A percentile compares a stretch with the other conserved stretches of the same genome.
These are phyloP conservation scores for Hypercompe scribonia DNA, from an alignment of 2,888 invertebrate species.

Conservation along the genomic window DNA sequence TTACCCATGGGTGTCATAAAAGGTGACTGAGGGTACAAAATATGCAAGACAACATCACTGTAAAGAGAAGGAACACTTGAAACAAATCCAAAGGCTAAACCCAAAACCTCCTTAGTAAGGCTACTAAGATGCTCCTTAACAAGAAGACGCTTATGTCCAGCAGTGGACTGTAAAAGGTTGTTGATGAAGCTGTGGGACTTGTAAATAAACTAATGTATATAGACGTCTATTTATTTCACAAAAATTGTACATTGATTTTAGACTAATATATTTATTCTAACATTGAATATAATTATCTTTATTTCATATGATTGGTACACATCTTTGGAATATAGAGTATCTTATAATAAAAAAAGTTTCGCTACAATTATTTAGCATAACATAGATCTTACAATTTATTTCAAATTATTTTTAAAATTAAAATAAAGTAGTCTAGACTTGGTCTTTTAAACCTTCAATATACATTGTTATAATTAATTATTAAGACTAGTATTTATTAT, in stretches of 20 bases:
- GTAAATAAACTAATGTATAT: conserved; percentile 1
- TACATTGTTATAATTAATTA: background rate
- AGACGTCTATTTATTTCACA: conserved; percentile 43
- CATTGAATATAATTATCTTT: conserved; percentile 1
- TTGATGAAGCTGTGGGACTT: background rate
- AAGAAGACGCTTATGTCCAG: too few relatives aligned
- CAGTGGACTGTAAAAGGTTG: too few relatives aligned
- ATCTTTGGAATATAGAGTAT: conserved; percentile 50
- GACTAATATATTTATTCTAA: conserved; percentile 7
- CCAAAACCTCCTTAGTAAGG: too few relatives aligned
- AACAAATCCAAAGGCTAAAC: too few relatives aligned
- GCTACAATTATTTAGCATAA: conserved; percentile 14
- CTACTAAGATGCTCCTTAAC: too few relatives aligned
- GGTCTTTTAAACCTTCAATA: conserved; percentile 19
- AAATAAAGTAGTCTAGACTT: background rate
- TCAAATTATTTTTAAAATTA: background rate
- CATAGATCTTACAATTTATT: conserved; percentile 5
- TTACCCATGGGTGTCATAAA: too few relatives aligned
- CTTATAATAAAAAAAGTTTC: conserved; percentile 7
- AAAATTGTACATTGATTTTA: conserved; percentile 18
- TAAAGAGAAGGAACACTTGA: too few relatives aligned
- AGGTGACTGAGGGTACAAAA: too few relatives aligned
- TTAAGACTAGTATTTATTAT: background rate
- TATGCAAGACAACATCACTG: too few relatives aligned
- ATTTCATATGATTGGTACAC: conserved; percentile 41